Evolutionary conservation across 2,113 vertebrate species (phyloP), one percentile per base, ranked within the genome.

Genomic region (Danionella cerebrum): DNA sequence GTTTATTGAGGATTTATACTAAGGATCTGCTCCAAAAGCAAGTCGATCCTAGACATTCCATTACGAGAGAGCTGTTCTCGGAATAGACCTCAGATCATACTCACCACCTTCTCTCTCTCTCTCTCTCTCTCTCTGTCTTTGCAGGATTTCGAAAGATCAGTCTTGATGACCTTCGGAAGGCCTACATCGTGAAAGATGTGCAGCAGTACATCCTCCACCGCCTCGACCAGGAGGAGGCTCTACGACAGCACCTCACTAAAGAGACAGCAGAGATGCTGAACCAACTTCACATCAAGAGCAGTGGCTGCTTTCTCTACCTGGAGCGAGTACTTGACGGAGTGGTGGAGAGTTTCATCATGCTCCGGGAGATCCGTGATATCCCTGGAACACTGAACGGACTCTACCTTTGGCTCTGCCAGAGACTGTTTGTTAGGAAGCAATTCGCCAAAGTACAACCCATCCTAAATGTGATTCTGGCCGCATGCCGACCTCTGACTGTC

Each of bases 271-370:
- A 99, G 85, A 99, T 97, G 92, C 85, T 98, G 38, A 99, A 99
- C 79, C 96, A 99, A 65, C 93, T 99, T 65, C 96, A 99, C 82
- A 99, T 99, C 77, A 99, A 99, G 79, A 99, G 96, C 88, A 97
- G 96, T 0, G 96, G 96, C 11, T 99, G 96, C 77, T 99, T 99
- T 84, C 86, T 99, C 39, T 99, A 98, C 55, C 87, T 99, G 70
- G 96, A 99, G 63, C 91, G 94, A 0, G 96, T 99, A 71, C 86
- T 99, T 21, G 96, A 99, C 38, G 96, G 96, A 8, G 96, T 99
- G 3, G 96, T 98, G 50, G 96, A 99, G 83, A 97, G 90, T 66
- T 97, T 97, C 42, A 97, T 99, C 72, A 96, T 96, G 95, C 80
- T 99, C 10, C 86, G 95, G 3, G 96, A 99, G 83, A 97, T 99